A percentile compares a stretch with the other conserved stretches of the same genome.
Evolutionary conservation across 2,113 vertebrate species (phyloP).

Genomic region (Sturnira hondurensis): DNA sequence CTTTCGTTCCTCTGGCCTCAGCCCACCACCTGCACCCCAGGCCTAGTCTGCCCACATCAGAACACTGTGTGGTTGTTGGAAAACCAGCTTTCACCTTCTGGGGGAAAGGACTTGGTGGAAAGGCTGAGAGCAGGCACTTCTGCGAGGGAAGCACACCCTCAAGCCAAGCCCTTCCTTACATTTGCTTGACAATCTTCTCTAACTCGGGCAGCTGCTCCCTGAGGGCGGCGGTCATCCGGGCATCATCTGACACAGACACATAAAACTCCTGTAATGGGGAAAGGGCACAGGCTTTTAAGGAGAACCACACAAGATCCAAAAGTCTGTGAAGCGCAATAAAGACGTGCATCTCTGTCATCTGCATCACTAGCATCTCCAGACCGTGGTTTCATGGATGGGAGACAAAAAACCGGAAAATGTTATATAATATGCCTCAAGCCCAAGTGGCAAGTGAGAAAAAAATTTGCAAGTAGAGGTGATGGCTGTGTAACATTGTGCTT

Average conservation of each 20-base stretch:
- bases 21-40: rapidly evolving
- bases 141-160: neutral
- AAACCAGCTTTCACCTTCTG: neutral
- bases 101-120: neutral
- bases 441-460: neutral
- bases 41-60: neutral
- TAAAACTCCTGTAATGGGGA: conserved; percentile 91
- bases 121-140: neutral
- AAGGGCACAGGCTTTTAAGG: conserved; percentile 76
- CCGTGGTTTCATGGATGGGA: neutral
- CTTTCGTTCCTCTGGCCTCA: neutral
- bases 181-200: conserved; percentile 91
- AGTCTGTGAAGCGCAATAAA: conserved; percentile 53
- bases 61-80: neutral
- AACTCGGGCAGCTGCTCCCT: conserved; percentile 92
- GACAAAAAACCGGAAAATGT: neutral
- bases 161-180: conserved; percentile 83
- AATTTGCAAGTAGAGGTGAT: neutral
- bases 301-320: conserved; percentile 30
- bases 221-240: conserved; percentile 86
- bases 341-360: conserved; percentile 30
- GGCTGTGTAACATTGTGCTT: neutral
- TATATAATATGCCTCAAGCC: neutral
- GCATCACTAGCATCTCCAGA: conserved; percentile 18
- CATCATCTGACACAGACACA: conserved; percentile 91